A percentile compares a stretch with the other conserved stretches of the same genome.
phyloP scores from a whole-genome alignment of 1,140 invertebrate species.

The Amphibalanus amphitrite region DNA sequence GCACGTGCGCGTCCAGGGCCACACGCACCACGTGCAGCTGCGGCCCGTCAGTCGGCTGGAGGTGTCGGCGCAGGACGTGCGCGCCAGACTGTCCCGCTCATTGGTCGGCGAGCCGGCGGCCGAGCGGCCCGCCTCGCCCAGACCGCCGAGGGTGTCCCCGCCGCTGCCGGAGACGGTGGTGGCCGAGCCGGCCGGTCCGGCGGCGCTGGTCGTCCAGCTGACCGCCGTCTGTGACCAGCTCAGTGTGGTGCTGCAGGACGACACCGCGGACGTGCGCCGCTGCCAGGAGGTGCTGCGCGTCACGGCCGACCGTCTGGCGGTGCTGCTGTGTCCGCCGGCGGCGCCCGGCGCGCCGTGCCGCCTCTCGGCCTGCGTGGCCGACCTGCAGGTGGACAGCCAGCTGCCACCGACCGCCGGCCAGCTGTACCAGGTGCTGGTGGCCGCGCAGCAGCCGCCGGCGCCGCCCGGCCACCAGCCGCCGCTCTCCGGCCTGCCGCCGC shows the following conservation, averaged over 20 bases:
- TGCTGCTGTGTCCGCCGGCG: not conserved
- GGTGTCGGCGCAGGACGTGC: conserved; percentile 49
- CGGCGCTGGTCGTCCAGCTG: not conserved
- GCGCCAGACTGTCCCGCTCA: conserved; percentile 32
- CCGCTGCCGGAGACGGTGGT: not conserved
- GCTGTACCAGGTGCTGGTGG: conserved; percentile 10
- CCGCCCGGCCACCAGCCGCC: not conserved
- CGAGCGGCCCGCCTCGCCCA: not conserved
- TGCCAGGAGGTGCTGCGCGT: not conserved
- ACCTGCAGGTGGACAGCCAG: conserved; percentile 64
- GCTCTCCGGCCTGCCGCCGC: not conserved
- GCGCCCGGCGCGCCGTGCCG: not conserved
- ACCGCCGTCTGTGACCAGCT: conserved; percentile 5
- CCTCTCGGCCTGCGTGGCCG: conserved; percentile 22
- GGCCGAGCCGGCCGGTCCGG: not conserved
- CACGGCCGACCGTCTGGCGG: not conserved
- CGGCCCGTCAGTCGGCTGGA: conserved; percentile 46
- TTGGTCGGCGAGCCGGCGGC: conserved; percentile 9
- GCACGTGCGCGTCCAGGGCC: conserved; percentile 18
- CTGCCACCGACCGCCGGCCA: conserved; percentile 22
- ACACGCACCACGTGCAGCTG: conserved; percentile 37
- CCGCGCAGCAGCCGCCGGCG: not conserved
- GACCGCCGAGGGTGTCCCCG: not conserved
- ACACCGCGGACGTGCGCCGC: not conserved
- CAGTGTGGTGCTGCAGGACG: conserved; percentile 5